Percentiles rank a stretch among this genome's conserved stretches.
phyloP scores from a whole-genome alignment of 2,888 invertebrate genomes.

The Cremastobaeus sp. region DNA sequence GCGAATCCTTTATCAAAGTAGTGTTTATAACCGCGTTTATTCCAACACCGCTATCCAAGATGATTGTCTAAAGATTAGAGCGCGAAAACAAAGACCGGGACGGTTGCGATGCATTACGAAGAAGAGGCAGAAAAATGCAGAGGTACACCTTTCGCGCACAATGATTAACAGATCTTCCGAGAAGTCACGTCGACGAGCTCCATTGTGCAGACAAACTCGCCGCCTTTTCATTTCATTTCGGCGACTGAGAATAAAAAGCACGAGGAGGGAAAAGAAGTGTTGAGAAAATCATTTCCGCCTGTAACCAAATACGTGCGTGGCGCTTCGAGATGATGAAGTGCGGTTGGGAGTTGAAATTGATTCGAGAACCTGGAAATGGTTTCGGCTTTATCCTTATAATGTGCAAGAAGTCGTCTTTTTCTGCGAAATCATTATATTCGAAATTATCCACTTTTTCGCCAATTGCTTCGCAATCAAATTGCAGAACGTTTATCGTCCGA shows the following conservation, averaged over 20 bases:
- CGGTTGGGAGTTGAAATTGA: neutral
- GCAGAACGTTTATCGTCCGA: no score
- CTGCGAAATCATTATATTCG: no score
- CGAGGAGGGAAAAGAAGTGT: constrained; percentile 20
- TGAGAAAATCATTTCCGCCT: constrained; percentile 28
- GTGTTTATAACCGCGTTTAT: no score
- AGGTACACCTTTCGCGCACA: constrained; percentile 13
- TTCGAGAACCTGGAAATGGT: neutral
- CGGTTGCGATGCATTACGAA: no score
- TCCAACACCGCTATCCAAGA: no score
- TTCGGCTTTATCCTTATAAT: no score
- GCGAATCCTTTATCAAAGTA: no score
- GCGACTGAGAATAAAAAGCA: constrained; percentile 47
- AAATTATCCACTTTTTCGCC: no score
- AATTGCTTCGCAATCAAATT: no score
- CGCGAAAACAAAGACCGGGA: constrained; percentile 6
- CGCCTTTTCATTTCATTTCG: constrained; percentile 64
- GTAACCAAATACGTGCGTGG: constrained; percentile 9
- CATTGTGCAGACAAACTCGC: constrained; percentile 50
- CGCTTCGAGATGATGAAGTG: neutral
- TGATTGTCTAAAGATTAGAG: neutral
- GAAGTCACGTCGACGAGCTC: constrained; percentile 52
- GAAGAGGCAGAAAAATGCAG: constrained; percentile 9
- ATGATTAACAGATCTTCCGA: constrained; percentile 48
- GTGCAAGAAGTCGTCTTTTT: no score